A percentile compares a stretch with the other conserved stretches of the same genome.
Conservation (phyloP, 2,888 invertebrate species). For the Dolomedes plantarius region DNA sequence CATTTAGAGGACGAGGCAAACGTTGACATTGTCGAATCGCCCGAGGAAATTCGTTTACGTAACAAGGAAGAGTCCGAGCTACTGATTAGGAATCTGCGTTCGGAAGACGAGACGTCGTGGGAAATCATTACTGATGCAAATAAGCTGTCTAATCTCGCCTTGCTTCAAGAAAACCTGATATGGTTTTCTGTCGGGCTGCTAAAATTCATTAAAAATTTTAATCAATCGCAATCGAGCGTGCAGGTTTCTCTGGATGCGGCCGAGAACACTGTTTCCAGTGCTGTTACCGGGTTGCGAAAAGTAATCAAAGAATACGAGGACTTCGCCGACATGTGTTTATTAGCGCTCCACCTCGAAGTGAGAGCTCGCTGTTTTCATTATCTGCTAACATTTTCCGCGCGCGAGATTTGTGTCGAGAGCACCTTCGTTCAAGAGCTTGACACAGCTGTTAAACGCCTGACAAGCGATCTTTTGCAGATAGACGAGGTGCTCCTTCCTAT, state of each 20-base stretch:
- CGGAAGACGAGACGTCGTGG: slow-evolving; percentile 86
- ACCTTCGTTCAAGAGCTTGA: slow-evolving; percentile 86
- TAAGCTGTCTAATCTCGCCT: slow-evolving; percentile 88
- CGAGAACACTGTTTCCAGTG: neutral
- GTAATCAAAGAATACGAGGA: slow-evolving; percentile 89
- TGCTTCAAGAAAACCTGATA: slow-evolving; percentile 84
- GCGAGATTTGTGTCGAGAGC: slow-evolving; percentile 77
- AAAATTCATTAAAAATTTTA: slow-evolving; percentile 17
- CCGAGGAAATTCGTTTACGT: slow-evolving; percentile 85
- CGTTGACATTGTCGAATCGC: slow-evolving; percentile 81
- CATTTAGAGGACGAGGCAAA: slow-evolving; percentile 75
- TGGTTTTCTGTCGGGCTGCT: slow-evolving; percentile 42
- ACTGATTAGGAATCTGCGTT: slow-evolving; percentile 88
- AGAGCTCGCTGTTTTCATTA: slow-evolving; percentile 97
- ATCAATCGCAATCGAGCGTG: neutral
- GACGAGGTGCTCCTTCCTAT: slow-evolving; percentile 86
- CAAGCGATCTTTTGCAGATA: slow-evolving; percentile 85
- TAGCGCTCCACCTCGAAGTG: slow-evolving; percentile 93
- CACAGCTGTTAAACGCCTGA: slow-evolving; percentile 85
- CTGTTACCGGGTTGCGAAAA: slow-evolving; percentile 26
- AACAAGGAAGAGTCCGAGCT: slow-evolving; percentile 94
- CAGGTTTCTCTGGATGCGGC: neutral
- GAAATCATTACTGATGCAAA: slow-evolving; percentile 91
- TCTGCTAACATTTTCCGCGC: slow-evolving; percentile 81
- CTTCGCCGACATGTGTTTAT: slow-evolving; percentile 90